Conservation (phyloP, 2,888 invertebrate genomes). For the Nephrotoma appendiculata region DNA sequence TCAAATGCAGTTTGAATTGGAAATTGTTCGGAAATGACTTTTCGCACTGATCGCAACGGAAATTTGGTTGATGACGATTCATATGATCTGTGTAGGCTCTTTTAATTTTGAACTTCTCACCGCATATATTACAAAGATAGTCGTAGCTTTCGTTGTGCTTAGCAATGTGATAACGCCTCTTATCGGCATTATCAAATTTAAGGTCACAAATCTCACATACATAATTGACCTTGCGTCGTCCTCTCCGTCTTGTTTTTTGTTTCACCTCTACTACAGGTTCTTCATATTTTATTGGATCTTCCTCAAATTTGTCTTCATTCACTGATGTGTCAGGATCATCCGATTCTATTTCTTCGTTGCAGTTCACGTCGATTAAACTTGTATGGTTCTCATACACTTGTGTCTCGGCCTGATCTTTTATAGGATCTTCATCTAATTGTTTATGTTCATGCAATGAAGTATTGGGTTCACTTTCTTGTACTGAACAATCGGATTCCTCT, state of each 20-base stretch:
- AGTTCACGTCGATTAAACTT: neutral
- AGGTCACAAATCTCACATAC: neutral
- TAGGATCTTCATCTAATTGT: neutral
- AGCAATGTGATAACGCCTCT: neutral
- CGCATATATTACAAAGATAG: neutral
- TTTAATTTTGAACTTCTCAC: neutral
- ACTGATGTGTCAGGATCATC: neutral
- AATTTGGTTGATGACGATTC: neutral
- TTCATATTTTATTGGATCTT: neutral
- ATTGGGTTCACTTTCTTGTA: neutral
- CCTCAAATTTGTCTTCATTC: neutral
- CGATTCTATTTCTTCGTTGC: neutral
- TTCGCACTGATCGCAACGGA: neutral
- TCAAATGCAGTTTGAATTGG: slow-evolving; percentile 10
- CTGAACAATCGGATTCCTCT: neutral
- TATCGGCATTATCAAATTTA: neutral
- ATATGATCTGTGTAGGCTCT: neutral
- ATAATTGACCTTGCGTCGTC: neutral
- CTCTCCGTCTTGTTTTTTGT: neutral
- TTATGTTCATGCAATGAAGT: neutral
- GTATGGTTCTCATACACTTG: neutral
- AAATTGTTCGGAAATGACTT: neutral
- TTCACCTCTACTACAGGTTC: neutral
- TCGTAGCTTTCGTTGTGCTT: neutral
- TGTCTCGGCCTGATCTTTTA: neutral